A percentile compares a stretch with the other conserved stretches of the same genome.
phyloP scores from a whole-genome alignment of 2,797 vertebrate genomes.

The Clarias platycephalus region DNA sequence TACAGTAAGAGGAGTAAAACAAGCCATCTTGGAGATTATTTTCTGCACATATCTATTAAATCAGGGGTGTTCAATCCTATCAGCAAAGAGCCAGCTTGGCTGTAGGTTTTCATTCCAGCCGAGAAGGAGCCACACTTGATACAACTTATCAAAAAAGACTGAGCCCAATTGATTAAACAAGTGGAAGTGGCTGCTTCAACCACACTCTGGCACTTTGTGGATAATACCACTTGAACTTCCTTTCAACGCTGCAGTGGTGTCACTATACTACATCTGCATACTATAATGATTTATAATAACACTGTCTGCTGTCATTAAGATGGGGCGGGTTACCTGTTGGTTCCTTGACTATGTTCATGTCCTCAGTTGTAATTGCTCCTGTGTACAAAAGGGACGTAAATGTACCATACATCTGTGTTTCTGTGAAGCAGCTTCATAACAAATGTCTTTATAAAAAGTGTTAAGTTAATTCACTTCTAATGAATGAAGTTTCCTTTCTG shows the following conservation, averaged over 20 bases:
- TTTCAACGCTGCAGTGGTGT: not conserved
- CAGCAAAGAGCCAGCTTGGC: not conserved
- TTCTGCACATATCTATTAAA: conserved; percentile 2
- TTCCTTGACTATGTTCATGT: not conserved
- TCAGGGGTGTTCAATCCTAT: not conserved
- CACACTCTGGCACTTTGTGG: not conserved
- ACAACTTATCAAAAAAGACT: not conserved
- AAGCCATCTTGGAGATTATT: not conserved
- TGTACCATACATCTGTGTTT: not conserved
- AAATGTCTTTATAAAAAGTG: not conserved
- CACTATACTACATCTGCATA: not conserved
- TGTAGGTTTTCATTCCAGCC: conserved; percentile 1
- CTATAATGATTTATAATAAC: not conserved
- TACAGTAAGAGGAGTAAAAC: not conserved
- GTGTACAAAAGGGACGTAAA: not conserved
- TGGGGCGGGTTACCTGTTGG: not conserved
- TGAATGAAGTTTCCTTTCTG: not conserved
- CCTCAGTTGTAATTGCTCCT: no score
- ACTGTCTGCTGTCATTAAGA: not conserved
- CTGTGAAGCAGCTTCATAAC: not conserved
- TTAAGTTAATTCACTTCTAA: not conserved
- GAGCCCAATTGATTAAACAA: conserved; percentile 11
- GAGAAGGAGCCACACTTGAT: not conserved
- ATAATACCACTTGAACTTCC: not conserved
- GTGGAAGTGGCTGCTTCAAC: not conserved